Base-by-base conservation (phyloP, 2,888 invertebrate species). In the Phorcus lineatus region DNA sequence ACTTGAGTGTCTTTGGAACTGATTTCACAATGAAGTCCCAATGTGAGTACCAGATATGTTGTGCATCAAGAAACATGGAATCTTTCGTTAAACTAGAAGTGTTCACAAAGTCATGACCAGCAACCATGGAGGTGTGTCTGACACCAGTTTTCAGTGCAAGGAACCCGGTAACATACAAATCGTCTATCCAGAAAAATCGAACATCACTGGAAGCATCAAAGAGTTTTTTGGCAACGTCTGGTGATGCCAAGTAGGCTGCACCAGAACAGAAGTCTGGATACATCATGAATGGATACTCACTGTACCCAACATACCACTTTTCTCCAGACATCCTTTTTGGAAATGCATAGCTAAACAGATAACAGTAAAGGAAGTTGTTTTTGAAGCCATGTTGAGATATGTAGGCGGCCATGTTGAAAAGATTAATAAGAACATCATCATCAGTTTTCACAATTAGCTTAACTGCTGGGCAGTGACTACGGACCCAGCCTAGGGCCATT, bases 391-490 rank as follows among this genome's bases (percentile, higher is more conserved):
- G 82, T 0, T 82, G 84, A 0, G 40, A 28, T 2, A 90, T 80
- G 78, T 86, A 88, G 9, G 83, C 79, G 47, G 95, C 92, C 84
- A 94, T 94, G 86, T 95, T 95, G 40, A 96, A 91, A 91, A 89
- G 81, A 78, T 92, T 91, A 16, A 93, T 88, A 81, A 92, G 88
- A 0, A 90, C 90, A 74, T 93, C 93, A 81, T 93, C 93, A 80
- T 92, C 92, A 1, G 87, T 86, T 83, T 92, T 92, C 22, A 92
- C 83, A 36, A 92, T 84, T 77, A 88, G 92, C 57, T 88, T 88
- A 0, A 90, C 91, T 57, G 88, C 82, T 17, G 84, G 87, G 82
- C 92, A 92, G 80, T 87, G 86, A 52, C 86, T 87, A 2, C 87
- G 81, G 0, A 90, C 87, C 92, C 92, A 93, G 79, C 85, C 79